A percentile compares a stretch with the other conserved stretches of the same genome.
Evolutionary conservation across 2,113 vertebrate species (phyloP).

Genomic region (Atractosteus spatula): DNA sequence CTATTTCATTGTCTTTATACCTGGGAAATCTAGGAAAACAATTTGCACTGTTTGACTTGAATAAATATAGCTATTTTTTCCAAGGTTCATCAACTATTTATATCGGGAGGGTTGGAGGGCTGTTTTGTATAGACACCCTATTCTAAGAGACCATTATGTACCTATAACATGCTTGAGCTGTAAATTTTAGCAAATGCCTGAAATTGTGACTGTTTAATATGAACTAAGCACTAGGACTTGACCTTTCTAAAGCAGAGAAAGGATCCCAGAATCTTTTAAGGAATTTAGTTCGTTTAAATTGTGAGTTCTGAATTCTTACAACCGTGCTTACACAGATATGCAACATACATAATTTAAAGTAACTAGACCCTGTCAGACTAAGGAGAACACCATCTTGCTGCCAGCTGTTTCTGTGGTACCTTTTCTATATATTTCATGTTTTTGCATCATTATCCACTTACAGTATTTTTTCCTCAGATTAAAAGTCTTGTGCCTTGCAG

Average conservation of each 20-base stretch:
- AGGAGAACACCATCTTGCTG: too few relatives aligned
- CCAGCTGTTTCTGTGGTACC: background rate
- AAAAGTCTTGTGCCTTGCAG: slow-evolving; percentile 16
- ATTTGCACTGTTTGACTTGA: slow-evolving; percentile 59
- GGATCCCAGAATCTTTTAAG: too few relatives aligned
- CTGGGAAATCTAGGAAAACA: slow-evolving; percentile 34
- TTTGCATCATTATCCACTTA: background rate
- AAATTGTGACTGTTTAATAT: background rate
- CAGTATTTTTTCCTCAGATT: background rate
- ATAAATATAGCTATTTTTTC: slow-evolving; percentile 41
- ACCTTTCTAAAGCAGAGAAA: background rate
- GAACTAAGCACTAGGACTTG: background rate
- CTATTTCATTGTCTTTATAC: slow-evolving; percentile 40
- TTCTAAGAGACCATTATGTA: background rate
- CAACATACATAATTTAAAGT: too few relatives aligned
- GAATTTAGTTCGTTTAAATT: too few relatives aligned
- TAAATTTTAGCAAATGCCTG: background rate
- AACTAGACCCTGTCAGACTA: too few relatives aligned
- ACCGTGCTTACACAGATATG: too few relatives aligned
- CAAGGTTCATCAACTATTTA: slow-evolving; percentile 24
- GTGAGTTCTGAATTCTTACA: too few relatives aligned
- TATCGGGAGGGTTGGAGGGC: slow-evolving; percentile 9
- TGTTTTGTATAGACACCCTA: background rate
- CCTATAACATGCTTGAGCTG: background rate
- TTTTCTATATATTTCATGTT: background rate